Conservation (phyloP, 2,888 invertebrate genomes). For the Uropetala carovei region DNA sequence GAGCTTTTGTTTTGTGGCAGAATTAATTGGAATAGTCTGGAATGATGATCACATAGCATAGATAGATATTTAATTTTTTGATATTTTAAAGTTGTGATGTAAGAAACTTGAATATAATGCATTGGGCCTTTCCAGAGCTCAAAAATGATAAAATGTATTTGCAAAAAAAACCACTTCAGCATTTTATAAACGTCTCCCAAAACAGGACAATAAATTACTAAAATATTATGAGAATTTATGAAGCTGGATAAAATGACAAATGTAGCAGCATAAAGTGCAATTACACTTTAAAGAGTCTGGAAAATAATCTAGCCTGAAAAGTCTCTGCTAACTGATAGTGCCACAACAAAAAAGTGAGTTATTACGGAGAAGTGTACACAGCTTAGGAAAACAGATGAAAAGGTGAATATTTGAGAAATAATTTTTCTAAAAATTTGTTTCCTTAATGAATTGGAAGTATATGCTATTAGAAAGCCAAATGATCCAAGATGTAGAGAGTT, state of each 20-base stretch:
- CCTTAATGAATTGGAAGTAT: not conserved
- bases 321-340: not conserved
- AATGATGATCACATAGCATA: not conserved
- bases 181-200: not conserved
- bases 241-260: not conserved
- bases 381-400: not conserved
- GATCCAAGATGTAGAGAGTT: not conserved
- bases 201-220: not conserved
- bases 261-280: too few relatives aligned
- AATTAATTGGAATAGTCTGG: constrained; percentile 31
- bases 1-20: constrained; percentile 23
- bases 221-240: not conserved
- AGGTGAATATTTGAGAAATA: not conserved
- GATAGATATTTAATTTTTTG: not conserved
- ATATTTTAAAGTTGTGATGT: not conserved
- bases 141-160: not conserved
- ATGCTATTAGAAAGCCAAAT: not conserved
- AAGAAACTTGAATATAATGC: not conserved
- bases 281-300: too few relatives aligned
- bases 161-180: not conserved
- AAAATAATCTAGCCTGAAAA: not conserved
- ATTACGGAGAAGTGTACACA: not conserved
- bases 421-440: not conserved
- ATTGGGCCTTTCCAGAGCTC: not conserved
- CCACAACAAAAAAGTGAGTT: not conserved